Evolutionary conservation across 2,888 invertebrate species (phyloP), one percentile per base, ranked within the genome.

Genomic region (Synergus umbraculus): DNA sequence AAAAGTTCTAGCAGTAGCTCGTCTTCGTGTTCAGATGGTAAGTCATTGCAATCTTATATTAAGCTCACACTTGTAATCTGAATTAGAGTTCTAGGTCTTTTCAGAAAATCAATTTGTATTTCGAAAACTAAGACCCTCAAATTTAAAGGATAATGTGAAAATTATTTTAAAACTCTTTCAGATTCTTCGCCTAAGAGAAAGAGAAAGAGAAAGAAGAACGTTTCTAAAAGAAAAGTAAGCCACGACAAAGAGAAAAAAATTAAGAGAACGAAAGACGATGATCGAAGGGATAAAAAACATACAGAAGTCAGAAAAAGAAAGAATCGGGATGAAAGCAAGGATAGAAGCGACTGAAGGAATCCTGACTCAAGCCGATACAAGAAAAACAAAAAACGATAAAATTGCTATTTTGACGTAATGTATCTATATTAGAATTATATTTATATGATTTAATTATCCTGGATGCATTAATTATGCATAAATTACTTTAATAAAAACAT

Each of bases 1-100:
- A 88, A 88, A 22, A 86, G 87, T 43, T 90, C 90, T 60, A 87
- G 87, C 49, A 87, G 89, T 9, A 58, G 73, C 4, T 83, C 85
- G 22, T 79, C 80, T 4, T 80, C 81, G 13, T 78, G 79, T 2
- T 85, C 80, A 46, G 81, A 77, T 78, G 77, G 44, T 66, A 67
- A 49, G 13, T 44, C 15, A 54, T n/a, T 54, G 15, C 13, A 49
- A 49, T 4, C 13, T 4, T 46, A 46, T 46, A 13, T 54, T 54
- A 2, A n/a, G 46, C 12, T 12, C 4, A 1, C 46, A 12, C 4
- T 5, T n/a, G 15, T n/a, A 54, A 54, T 18, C 3, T 4, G 46
- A 46, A 54, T 54, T 54, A 3, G 4, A 5, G 7, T 22, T 22
- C 22, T 22, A 22, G 22, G 22, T 22, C 22, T 22, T 22, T 22